Conservation (phyloP, 1,140 invertebrate species). For the Nasonia giraulti region DNA sequence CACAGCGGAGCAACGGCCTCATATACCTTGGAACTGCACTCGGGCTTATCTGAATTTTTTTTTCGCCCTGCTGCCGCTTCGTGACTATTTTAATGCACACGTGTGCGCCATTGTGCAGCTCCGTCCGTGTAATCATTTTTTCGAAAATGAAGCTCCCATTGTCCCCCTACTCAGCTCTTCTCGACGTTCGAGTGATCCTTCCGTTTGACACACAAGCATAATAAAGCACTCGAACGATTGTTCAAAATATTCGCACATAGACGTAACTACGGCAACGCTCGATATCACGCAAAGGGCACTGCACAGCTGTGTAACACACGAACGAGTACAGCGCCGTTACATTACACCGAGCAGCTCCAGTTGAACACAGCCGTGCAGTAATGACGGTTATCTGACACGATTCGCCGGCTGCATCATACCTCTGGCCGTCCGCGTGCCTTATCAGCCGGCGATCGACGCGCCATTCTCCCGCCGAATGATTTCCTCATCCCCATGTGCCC, state of each 20-base stretch:
- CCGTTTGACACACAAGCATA: too few species aligned
- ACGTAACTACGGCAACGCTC: too few species aligned
- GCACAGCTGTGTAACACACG: too few species aligned
- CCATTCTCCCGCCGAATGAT: conserved; percentile 10
- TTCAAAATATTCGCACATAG: too few species aligned
- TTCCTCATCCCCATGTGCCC: neutral
- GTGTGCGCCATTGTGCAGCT: neutral
- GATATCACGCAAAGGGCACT: too few species aligned
- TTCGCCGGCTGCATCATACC: neutral
- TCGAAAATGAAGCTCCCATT: neutral
- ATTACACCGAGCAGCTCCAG: too few species aligned
- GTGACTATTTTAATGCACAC: conserved; percentile 27
- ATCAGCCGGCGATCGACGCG: neutral
- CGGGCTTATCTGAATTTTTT: conserved; percentile 18
- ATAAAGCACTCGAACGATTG: too few species aligned
- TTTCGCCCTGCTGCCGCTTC: neutral
- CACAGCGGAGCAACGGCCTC: conserved; percentile 27
- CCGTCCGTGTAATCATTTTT: neutral
- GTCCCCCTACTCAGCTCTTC: neutral
- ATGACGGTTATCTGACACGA: conserved; percentile 17
- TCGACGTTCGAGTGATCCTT: too few species aligned
- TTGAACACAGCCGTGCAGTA: neutral
- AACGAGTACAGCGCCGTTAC: too few species aligned
- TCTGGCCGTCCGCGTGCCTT: neutral
- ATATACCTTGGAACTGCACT: neutral